Evolutionary conservation across 2,113 vertebrate species (phyloP).

Genomic region (Erythrolamprus reginae): DNA sequence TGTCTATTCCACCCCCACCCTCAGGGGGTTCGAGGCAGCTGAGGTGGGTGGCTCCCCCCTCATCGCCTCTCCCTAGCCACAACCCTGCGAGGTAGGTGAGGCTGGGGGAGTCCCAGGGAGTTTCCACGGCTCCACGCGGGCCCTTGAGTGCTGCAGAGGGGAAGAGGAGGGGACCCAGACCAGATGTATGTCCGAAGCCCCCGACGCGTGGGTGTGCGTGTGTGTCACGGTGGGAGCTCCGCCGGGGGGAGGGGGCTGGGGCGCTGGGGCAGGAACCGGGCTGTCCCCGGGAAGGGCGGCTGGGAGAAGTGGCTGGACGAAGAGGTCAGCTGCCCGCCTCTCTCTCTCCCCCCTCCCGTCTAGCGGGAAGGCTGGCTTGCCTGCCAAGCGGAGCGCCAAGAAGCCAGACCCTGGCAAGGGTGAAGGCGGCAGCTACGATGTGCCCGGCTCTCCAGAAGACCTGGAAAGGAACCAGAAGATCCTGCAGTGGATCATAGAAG

Average conservation of each 20-base stretch:
- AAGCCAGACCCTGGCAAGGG: slow-evolving; percentile 77
- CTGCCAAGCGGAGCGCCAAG: slow-evolving; percentile 80
- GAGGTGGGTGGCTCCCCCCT: background rate
- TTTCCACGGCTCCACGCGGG: background rate
- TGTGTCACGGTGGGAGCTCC: no score
- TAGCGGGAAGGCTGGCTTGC: slow-evolving; percentile 80
- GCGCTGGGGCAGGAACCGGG: background rate
- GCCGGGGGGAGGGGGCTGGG: background rate
- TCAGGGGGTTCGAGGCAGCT: background rate
- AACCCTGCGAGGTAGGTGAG: background rate
- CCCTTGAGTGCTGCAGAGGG: background rate
- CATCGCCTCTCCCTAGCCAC: background rate
- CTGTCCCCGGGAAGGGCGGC: background rate
- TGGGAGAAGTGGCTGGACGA: background rate
- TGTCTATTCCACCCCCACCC: background rate
- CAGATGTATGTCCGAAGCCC: background rate
- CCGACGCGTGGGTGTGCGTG: no score
- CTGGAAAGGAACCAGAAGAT: slow-evolving; percentile 92
- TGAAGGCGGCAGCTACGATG: slow-evolving; percentile 69
- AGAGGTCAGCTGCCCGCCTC: background rate
- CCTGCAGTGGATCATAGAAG: slow-evolving; percentile 96
- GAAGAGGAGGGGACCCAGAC: no score
- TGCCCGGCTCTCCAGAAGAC: slow-evolving; percentile 78
- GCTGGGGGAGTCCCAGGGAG: background rate
- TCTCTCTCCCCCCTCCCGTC: slow-evolving; percentile 38